Base-by-base conservation (phyloP, 2,797 vertebrate species). In the Euthynnus affinis region DNA sequence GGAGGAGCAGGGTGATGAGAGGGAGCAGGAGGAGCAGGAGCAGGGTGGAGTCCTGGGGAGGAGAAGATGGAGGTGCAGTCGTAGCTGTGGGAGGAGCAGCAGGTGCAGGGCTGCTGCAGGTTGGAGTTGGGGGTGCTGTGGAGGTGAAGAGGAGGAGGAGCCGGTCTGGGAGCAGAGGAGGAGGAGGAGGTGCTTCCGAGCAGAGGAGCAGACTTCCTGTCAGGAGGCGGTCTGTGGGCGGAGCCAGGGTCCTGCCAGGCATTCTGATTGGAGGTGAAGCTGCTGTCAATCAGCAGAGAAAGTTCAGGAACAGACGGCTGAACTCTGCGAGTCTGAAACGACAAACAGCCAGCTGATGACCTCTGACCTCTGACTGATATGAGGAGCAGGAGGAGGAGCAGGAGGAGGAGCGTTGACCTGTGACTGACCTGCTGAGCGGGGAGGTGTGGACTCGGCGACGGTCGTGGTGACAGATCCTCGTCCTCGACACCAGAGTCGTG, bases 221-320 rank as follows among this genome's bases (percentile, higher is more conserved):
- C 87, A 4, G 56, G 81, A 42, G 75, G 29, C 9, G 46, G 87
- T 82, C 46, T 79, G 57, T 89, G 90, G 71, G 81, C 14, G 68
- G 78, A 76, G 84, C 84, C 85, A 25, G 75, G 0, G 12, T 91
- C 76, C 22, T 87, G 91, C 37, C 87, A 51, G 0, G 12, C 12
- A n/a, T 81, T 82, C 56, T 87, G 81, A 73, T 74, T 94, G 23
- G 92, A 83, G 58, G 79, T 13, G 48, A 96, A 96, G 87, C 94
- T 96, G 76, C 93, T 88, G 78, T 99, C 97, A 56, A 97, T 94
- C 75, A 99, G 93, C 85, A 99, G 91, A 0, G 98, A 99, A 29
- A 99, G 96, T 78, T 99, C 98, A 1, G 98, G 98, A 72, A 99
- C 98, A 1, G 96, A 97, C 14, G 98, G 98, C 66, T 96, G 97